phyloP scores from a whole-genome alignment of 1,140 invertebrate genomes.

The Papilio polytes region DNA sequence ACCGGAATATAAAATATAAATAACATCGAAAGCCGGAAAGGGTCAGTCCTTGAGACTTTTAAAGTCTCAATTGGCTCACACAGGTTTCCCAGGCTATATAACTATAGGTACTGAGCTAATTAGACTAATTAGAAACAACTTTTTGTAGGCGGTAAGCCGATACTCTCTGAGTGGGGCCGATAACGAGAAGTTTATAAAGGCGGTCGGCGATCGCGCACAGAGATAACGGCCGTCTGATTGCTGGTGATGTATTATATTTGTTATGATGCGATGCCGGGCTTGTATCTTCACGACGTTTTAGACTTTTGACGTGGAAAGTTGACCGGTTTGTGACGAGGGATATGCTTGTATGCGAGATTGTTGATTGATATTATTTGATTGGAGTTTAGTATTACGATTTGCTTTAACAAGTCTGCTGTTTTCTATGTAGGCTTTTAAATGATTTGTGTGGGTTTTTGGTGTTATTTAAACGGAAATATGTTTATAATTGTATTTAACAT shows the following conservation, averaged over 20 bases:
- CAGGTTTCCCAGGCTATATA: conserved; percentile 43
- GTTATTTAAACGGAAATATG: too few species aligned
- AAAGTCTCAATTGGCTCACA: conserved; percentile 20
- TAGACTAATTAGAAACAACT: conserved; percentile 78
- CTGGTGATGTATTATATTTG: conserved; percentile 61
- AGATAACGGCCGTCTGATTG: conserved; percentile 62
- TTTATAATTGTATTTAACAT: too few species aligned
- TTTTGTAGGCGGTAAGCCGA: conserved; percentile 63
- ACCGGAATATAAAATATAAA: conserved; percentile 10
- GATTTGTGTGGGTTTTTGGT: too few species aligned
- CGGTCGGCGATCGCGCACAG: conserved; percentile 58
- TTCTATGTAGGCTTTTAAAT: background rate
- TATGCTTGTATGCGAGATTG: conserved; percentile 1
- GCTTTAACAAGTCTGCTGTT: background rate
- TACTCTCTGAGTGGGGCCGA: conserved; percentile 47
- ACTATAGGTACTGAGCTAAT: conserved; percentile 57
- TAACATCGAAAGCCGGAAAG: conserved; percentile 23
- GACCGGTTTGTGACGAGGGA: conserved; percentile 16
- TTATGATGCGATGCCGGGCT: conserved; percentile 48
- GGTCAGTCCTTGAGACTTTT: conserved; percentile 19
- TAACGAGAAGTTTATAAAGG: conserved; percentile 52
- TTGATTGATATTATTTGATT: background rate
- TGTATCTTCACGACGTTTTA: conserved; percentile 38
- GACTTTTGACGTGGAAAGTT: conserved; percentile 40
- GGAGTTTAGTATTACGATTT: background rate